Evolutionary conservation across 2,888 invertebrate genomes (phyloP).

Genomic region (Chrysomela aeneicollis): DNA sequence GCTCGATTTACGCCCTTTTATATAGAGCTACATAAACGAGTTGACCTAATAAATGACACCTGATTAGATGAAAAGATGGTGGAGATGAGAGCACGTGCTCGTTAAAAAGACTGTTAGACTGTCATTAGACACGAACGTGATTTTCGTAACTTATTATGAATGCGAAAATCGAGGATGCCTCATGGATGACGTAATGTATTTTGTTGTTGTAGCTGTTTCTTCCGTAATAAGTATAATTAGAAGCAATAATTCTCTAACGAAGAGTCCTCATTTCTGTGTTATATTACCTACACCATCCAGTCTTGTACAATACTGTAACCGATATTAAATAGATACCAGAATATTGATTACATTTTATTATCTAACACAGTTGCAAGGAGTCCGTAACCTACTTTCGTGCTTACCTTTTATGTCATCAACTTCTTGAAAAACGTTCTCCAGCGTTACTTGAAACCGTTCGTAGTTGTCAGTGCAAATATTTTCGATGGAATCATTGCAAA

Average conservation of each 20-base stretch:
- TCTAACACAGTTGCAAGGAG: constrained; percentile 9
- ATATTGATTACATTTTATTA: constrained; percentile 10
- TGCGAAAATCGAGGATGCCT: background rate
- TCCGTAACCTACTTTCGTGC: constrained; percentile 9
- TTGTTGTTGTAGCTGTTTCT: background rate
- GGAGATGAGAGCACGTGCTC: background rate
- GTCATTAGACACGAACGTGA: background rate
- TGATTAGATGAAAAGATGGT: no score
- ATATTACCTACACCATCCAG: background rate
- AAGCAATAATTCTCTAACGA: background rate
- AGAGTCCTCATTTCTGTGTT: background rate
- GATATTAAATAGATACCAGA: background rate
- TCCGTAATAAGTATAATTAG: background rate
- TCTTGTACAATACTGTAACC: background rate
- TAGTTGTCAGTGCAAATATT: constrained; percentile 29
- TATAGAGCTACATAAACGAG: no score
- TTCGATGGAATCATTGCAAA: constrained; percentile 29
- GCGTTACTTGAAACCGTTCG: constrained; percentile 36
- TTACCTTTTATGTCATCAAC: constrained; percentile 46
- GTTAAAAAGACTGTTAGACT: no score
- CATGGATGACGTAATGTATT: background rate
- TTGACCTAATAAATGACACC: no score
- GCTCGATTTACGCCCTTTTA: no score
- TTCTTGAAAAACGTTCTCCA: constrained; percentile 44
- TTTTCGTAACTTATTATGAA: background rate